A percentile compares a stretch with the other conserved stretches of the same genome.
These are phyloP conservation scores for Tortricodes alternella DNA, from an alignment of 2,888 invertebrate species.

Conservation along the genomic window DNA sequence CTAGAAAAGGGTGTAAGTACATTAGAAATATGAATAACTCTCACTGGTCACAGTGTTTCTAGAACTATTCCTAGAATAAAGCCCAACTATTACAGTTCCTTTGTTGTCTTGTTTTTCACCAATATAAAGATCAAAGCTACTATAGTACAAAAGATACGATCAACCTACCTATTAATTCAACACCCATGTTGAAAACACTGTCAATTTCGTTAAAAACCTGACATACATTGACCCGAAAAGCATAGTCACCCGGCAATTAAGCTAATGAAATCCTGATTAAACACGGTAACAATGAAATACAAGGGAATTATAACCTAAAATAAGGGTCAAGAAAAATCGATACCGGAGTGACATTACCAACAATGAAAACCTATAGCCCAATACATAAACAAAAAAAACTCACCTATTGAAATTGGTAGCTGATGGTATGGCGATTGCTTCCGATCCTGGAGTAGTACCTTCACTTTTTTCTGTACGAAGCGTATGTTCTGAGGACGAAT, in stretches of 20 bases:
- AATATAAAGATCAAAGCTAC: slow-evolving; percentile 11
- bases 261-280: slow-evolving; percentile 60
- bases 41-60: background rate
- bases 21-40: background rate
- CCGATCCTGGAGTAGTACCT: slow-evolving; percentile 72
- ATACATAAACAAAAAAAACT: slow-evolving; percentile 50
- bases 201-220: slow-evolving; percentile 62
- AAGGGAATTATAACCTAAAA: slow-evolving; percentile 74
- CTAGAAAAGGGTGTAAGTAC: too few relatives aligned
- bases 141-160: slow-evolving; percentile 17
- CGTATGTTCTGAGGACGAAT: slow-evolving; percentile 72
- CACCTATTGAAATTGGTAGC: slow-evolving; percentile 73
- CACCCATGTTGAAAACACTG: slow-evolving; percentile 38
- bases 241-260: slow-evolving; percentile 55
- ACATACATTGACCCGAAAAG: slow-evolving; percentile 57
- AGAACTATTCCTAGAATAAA: background rate
- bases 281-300: slow-evolving; percentile 62
- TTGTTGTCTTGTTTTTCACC: slow-evolving; percentile 12
- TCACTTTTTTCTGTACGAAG: slow-evolving; percentile 71
- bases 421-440: slow-evolving; percentile 69
- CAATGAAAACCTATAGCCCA: slow-evolving; percentile 55
- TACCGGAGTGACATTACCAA: slow-evolving; percentile 63
- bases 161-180: slow-evolving; percentile 50
- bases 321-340: slow-evolving; percentile 74
- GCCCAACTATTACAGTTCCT: background rate